Base-by-base conservation (phyloP, 2,797 vertebrate genomes). In the Propithecus perrieri region DNA sequence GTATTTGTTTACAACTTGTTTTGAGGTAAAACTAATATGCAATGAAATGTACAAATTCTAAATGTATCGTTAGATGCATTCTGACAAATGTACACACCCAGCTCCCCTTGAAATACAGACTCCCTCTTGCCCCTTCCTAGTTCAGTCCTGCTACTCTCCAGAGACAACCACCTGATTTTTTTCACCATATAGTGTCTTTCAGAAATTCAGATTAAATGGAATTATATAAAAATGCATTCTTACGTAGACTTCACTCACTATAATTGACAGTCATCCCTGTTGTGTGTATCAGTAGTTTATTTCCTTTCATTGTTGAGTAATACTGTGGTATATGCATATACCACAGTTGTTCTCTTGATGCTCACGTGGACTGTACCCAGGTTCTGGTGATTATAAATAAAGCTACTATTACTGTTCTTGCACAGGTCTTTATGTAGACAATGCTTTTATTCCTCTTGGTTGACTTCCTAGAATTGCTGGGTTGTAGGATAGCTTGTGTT, bases 381-480 rank as follows among this genome's bases (percentile, higher is more conserved):
- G 4, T 78, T 91, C 84, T 30, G 75, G 30, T 26, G 41, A 33
- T 80, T 74, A 46, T 30, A 41, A 35, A 26, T 84, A 88, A 71
- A 84, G 22, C 12, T 72, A 5, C 26, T 72, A 2, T 83, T 17
- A 35, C 26, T 2, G 1, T 65, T 74, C 18, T 67, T n/a, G n/a
- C 48, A 20, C n/a, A 83, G n/a, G 5, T 78, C 7, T 78, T 57
- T 76, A 71, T n/a, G 43, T 61, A 85, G 59, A 53, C 8, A 28
- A 26, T 3, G 9, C 20, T 94, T 90, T 61, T 11, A 15, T 88
- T 93, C 50, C 35, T 94, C 10, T 83, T 72, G 18, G 43, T 89
- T 87, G 57, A 84, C 20, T 88, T 79, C n/a, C 14, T 84, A 83
- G 38, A 93, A 81, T 71, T 85, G 18, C 53, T 91, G 43, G 57